Evolutionary conservation across 2,797 vertebrate genomes (phyloP).

Genomic region (Semaprochilodus insignis): DNA sequence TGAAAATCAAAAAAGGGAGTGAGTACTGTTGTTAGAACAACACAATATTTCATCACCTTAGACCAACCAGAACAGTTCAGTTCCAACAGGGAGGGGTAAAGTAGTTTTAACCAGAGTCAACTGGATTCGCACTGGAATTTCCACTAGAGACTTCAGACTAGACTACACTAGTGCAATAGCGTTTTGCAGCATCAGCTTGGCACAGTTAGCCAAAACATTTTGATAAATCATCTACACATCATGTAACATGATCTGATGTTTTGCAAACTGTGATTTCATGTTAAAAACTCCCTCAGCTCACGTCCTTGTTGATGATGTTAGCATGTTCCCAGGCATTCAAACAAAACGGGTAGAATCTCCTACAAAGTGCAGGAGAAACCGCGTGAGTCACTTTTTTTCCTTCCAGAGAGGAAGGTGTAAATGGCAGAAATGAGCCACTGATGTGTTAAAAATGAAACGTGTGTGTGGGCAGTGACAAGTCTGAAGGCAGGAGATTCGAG

Average conservation of each 20-base stretch:
- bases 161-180: neutral
- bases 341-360: neutral
- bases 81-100: no score
- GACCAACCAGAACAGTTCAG: no score
- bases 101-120: no score
- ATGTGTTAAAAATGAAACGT: neutral
- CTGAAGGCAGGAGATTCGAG: neutral
- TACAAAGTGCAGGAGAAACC: neutral
- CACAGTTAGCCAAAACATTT: neutral
- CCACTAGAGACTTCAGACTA: no score
- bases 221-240: neutral
- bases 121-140: no score
- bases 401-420: conserved; percentile 11
- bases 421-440: neutral
- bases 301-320: neutral
- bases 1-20: no score
- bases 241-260: neutral
- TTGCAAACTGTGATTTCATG: neutral
- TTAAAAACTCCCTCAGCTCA: neutral
- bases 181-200: neutral
- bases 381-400: conserved; percentile 24
- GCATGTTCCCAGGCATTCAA: neutral
- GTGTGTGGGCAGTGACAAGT: neutral
- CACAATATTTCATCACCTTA: no score
- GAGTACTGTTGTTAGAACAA: no score